Conservation (phyloP, 2,888 invertebrate genomes). For the Pandemis cinnamomeana region DNA sequence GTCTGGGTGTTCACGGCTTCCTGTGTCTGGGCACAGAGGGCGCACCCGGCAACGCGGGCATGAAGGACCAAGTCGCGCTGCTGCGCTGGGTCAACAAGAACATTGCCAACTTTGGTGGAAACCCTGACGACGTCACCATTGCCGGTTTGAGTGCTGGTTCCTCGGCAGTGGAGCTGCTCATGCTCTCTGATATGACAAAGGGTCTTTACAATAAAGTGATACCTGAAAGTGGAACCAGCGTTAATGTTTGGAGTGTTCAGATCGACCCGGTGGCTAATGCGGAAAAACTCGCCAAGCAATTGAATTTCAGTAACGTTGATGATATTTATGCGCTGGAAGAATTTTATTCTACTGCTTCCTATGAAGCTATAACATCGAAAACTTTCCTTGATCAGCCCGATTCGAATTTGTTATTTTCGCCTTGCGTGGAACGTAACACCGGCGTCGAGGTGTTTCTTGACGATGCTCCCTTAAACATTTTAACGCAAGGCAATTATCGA, state of each 20-base stretch:
- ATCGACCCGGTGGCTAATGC: constrained; percentile 60
- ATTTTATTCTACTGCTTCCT: constrained; percentile 56
- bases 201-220: constrained; percentile 65
- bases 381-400: constrained; percentile 22
- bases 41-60: constrained; percentile 62
- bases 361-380: constrained; percentile 49
- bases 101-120: constrained; percentile 66
- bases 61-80: constrained; percentile 68
- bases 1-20: constrained; percentile 54
- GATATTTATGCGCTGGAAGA: constrained; percentile 57
- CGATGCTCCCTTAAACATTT: constrained; percentile 55
- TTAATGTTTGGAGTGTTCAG: constrained; percentile 55
- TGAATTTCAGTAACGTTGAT: constrained; percentile 52
- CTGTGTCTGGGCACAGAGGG: constrained; percentile 56
- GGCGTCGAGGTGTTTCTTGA: constrained; percentile 53
- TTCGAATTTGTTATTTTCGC: constrained; percentile 44
- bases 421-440: constrained; percentile 51
- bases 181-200: constrained; percentile 57
- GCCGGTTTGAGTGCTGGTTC: constrained; percentile 65
- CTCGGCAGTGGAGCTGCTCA: constrained; percentile 59
- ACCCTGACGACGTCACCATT: constrained; percentile 66
- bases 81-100: constrained; percentile 64
- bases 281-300: constrained; percentile 53
- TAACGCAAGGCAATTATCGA: constrained; percentile 48
- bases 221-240: constrained; percentile 59